These are phyloP conservation scores for Clunio marinus DNA, from an alignment of 2,888 invertebrate species.

Conservation along the genomic window DNA sequence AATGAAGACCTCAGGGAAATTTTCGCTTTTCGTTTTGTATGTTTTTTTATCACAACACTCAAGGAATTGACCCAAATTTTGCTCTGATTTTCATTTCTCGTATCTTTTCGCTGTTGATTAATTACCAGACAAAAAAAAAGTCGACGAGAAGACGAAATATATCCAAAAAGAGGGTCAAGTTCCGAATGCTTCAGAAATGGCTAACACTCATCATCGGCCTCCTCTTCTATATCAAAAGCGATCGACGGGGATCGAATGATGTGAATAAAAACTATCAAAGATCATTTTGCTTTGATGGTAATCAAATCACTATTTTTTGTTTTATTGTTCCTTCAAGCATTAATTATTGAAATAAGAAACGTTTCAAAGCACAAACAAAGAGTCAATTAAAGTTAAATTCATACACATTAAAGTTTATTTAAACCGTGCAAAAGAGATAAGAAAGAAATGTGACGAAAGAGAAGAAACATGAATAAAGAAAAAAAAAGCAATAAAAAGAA, in stretches of 20 bases:
- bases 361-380: constrained; percentile 13
- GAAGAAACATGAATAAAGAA: neutral
- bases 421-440: too few relatives aligned
- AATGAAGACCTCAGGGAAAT: constrained; percentile 23
- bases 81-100: neutral
- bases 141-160: neutral
- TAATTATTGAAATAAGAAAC: constrained; percentile 19
- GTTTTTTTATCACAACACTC: constrained; percentile 26
- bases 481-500: neutral
- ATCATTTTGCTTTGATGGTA: neutral
- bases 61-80: constrained; percentile 22
- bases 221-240: neutral
- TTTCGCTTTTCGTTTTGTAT: constrained; percentile 29
- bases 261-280: constrained; percentile 9
- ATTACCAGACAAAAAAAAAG: constrained; percentile 1
- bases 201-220: constrained; percentile 29
- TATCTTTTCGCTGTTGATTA: neutral
- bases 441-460: neutral
- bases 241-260: too few relatives aligned
- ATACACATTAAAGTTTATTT: neutral
- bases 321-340: too few relatives aligned
- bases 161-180: constrained; percentile 7
- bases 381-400: constrained; percentile 11
- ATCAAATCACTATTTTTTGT: constrained; percentile 1
- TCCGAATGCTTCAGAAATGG: constrained; percentile 26